phyloP scores from a whole-genome alignment of 2,797 vertebrate genomes.

The Pipistrellus pipistrellus region DNA sequence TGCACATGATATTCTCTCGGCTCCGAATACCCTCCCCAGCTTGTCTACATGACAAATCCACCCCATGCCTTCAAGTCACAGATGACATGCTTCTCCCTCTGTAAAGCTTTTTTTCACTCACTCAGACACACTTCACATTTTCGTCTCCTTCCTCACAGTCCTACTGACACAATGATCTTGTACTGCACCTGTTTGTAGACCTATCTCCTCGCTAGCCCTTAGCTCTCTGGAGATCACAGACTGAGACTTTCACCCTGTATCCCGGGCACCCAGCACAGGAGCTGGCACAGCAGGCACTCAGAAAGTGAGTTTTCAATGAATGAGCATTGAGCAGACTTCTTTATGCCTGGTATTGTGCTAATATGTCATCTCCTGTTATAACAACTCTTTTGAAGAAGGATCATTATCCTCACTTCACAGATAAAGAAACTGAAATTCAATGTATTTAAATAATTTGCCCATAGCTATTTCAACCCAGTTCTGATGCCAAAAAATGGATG shows the following conservation, averaged over 20 bases:
- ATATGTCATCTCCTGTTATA: background rate
- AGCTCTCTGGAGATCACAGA: conserved; percentile 29
- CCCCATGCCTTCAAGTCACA: background rate
- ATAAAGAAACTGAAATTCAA: conserved; percentile 43
- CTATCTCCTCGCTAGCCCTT: background rate
- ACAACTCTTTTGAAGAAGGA: conserved; percentile 12
- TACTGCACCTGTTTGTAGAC: background rate
- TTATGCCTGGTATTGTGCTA: background rate
- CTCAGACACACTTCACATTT: background rate
- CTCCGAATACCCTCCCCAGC: background rate
- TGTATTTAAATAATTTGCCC: conserved; percentile 51
- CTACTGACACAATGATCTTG: background rate
- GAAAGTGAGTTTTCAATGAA: conserved; percentile 1
- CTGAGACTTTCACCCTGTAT: background rate
- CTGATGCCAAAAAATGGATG: conserved; percentile 8
- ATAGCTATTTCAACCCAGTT: conserved; percentile 39
- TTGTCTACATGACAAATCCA: background rate
- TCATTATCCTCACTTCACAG: conserved; percentile 20
- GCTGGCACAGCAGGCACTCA: background rate
- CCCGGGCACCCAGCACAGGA: background rate
- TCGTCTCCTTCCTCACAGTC: background rate
- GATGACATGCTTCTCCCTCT: background rate
- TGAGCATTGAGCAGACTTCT: background rate
- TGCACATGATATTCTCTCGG: background rate
- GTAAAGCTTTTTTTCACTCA: background rate